phyloP scores from a whole-genome alignment of 2,888 invertebrate genomes.

The Dexiosoma caninum region DNA sequence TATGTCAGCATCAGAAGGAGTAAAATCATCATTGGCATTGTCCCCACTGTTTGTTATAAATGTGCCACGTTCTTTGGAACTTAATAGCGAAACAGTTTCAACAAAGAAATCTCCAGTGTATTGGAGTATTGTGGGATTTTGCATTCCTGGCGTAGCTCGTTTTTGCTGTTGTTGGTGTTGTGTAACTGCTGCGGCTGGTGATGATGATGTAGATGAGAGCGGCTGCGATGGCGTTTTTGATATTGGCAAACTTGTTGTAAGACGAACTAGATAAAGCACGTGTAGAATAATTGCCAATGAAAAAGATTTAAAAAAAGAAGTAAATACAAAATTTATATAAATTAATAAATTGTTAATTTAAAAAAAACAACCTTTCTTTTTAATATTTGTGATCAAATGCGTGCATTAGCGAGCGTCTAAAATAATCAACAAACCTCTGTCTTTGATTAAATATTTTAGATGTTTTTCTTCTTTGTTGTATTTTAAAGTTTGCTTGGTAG shows the following conservation, averaged over 20 bases:
- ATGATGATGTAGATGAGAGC: conserved; percentile 7
- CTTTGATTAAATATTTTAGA: too few relatives aligned
- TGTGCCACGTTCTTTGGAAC: conserved; percentile 68
- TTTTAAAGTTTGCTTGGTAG: too few relatives aligned
- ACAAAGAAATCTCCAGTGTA: conserved; percentile 69
- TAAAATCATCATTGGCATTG: neutral
- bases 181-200: conserved; percentile 20
- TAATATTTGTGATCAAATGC: too few relatives aligned
- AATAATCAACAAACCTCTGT: too few relatives aligned
- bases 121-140: conserved; percentile 56
- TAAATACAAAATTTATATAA: too few relatives aligned
- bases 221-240: conserved; percentile 24
- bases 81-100: conserved; percentile 68
- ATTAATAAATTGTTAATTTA: too few relatives aligned
- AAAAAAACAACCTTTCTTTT: too few relatives aligned
- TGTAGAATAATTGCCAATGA: conserved; percentile 1
- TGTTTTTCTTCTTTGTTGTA: too few relatives aligned
- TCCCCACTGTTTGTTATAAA: conserved; percentile 63
- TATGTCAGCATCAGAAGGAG: neutral
- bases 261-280: conserved; percentile 55
- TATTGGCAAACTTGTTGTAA: conserved; percentile 49
- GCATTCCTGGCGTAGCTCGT: conserved; percentile 23
- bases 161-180: conserved; percentile 49
- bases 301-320: conserved; percentile 24
- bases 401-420: too few relatives aligned